phyloP scores from a whole-genome alignment of 2,888 invertebrate species.

The Platerodrilus igneus region DNA sequence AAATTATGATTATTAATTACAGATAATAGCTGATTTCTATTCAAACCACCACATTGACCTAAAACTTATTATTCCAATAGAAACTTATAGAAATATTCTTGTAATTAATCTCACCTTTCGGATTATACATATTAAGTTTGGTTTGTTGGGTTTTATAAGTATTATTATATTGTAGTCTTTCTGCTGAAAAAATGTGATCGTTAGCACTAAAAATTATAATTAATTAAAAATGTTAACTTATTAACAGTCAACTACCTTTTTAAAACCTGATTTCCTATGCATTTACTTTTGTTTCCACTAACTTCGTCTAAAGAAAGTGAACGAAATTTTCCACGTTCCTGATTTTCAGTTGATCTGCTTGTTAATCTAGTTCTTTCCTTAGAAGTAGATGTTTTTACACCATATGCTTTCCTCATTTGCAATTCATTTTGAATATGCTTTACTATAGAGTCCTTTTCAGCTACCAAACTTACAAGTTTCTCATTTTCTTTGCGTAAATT shows the following conservation, averaged over 20 bases:
- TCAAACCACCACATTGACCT: constrained; percentile 10
- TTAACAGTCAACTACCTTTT: too few relatives aligned
- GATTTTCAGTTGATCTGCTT: too few relatives aligned
- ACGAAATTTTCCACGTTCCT: too few relatives aligned
- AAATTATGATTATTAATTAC: constrained; percentile 11
- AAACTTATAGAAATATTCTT: not conserved
- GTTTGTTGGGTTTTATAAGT: too few relatives aligned
- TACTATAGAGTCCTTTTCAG: constrained; percentile 23
- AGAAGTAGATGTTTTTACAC: constrained; percentile 2
- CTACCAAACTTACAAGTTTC: constrained; percentile 21
- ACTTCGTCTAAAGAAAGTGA: too few relatives aligned
- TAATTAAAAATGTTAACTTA: too few relatives aligned
- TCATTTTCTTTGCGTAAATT: constrained; percentile 24
- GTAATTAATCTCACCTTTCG: not conserved
- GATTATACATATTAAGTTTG: too few relatives aligned
- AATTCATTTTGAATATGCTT: constrained; percentile 25
- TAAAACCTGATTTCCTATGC: too few relatives aligned
- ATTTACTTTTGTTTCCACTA: too few relatives aligned
- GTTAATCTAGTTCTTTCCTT: constrained; percentile 8
- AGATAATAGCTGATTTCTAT: constrained; percentile 8
- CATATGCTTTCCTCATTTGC: constrained; percentile 25
- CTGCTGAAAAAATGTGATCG: not conserved
- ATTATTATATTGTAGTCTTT: not conserved
- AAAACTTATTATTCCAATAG: not conserved
- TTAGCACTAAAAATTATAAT: not conserved